These are phyloP conservation scores for Herpetotheres cachinnans DNA, from an alignment of 2,113 vertebrate species.

Conservation along the genomic window DNA sequence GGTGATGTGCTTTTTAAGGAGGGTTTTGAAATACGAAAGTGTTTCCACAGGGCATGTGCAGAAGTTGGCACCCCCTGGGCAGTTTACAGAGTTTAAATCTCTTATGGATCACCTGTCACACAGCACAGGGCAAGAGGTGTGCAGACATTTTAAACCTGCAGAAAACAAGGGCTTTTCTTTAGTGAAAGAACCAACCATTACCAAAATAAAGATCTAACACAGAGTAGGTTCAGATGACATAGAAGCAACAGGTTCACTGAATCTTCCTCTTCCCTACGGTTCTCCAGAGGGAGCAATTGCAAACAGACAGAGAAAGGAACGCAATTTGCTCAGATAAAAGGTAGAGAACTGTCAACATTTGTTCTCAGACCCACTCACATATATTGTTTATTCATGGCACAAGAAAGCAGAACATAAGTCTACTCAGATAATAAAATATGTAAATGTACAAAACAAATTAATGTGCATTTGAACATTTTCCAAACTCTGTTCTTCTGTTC, in stretches of 20 bases:
- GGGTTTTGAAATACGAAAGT: background rate
- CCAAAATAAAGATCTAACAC: background rate
- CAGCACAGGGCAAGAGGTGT: background rate
- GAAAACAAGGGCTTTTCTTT: background rate
- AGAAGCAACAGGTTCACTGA: background rate
- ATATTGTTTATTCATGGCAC: background rate
- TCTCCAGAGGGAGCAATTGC: background rate
- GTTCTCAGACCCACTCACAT: background rate
- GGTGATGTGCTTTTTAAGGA: background rate
- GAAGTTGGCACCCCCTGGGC: background rate
- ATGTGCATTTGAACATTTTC: background rate
- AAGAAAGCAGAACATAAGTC: background rate
- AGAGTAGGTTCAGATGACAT: background rate
- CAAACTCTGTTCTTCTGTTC: background rate
- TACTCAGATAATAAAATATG: background rate
- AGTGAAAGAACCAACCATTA: background rate
- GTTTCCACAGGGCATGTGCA: background rate
- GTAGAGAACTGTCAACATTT: background rate
- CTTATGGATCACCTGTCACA: background rate
- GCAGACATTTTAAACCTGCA: background rate
- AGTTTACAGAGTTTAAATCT: background rate
- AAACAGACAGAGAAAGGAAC: background rate
- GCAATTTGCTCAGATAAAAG: background rate
- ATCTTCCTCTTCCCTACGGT: background rate
- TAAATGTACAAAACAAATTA: background rate